A percentile compares a stretch with the other conserved stretches of the same genome.
phyloP scores from a whole-genome alignment of 2,113 vertebrate species.

The Geothlypis trichas region DNA sequence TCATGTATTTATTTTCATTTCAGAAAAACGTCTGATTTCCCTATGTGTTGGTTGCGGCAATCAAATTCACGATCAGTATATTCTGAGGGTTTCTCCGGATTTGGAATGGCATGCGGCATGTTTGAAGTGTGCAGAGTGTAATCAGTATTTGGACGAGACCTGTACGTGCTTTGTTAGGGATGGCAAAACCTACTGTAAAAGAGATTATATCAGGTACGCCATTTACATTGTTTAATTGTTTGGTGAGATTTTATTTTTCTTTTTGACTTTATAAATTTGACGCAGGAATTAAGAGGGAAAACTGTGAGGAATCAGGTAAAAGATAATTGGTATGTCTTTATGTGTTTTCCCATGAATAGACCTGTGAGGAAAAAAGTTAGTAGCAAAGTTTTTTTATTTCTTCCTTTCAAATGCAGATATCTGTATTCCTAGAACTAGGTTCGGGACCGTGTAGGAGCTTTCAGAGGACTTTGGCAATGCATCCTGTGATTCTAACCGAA shows the following conservation, averaged over 20 bases:
- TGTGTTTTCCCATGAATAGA: neutral
- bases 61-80: slow-evolving; percentile 99
- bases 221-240: slow-evolving; percentile 21
- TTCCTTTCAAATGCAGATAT: slow-evolving; percentile 4
- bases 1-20: slow-evolving; percentile 82
- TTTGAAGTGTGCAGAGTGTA: slow-evolving; percentile 97
- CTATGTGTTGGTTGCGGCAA: slow-evolving; percentile 99
- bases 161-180: slow-evolving; percentile 99
- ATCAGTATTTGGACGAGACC: slow-evolving; percentile 97
- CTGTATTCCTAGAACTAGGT: neutral
- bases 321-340: neutral
- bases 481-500: neutral
- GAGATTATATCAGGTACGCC: slow-evolving; percentile 98
- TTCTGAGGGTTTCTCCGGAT: slow-evolving; percentile 97
- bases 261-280: neutral
- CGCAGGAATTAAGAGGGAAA: neutral
- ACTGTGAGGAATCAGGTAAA: neutral
- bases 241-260: neutral
- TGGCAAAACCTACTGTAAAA: slow-evolving; percentile 98
- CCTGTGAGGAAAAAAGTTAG: neutral
- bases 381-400: neutral
- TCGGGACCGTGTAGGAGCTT: neutral
- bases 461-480: neutral
- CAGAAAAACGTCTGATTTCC: slow-evolving; percentile 98
- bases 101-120: slow-evolving; percentile 99